Evolutionary conservation across 2,113 vertebrate genomes (phyloP).

Genomic region (Tautogolabrus adspersus): DNA sequence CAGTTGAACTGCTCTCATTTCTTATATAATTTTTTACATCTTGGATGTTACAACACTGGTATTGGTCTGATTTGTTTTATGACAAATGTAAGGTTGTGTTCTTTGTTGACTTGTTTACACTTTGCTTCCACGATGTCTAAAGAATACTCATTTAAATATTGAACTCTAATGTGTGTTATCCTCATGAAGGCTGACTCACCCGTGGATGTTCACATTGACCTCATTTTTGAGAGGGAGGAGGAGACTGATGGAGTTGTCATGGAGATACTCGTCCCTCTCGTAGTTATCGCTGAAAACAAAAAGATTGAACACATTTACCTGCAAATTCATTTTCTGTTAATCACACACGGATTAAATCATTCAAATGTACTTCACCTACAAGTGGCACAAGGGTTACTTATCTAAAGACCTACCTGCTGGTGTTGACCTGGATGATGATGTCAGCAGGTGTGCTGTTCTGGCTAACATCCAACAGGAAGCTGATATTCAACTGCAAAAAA

Average conservation of each 20-base stretch:
- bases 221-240: slow-evolving; percentile 89
- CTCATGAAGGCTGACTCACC: slow-evolving; percentile 83
- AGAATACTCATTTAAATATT: neutral
- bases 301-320: neutral
- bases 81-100: neutral
- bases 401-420: slow-evolving; percentile 85
- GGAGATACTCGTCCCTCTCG: slow-evolving; percentile 75
- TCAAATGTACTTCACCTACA: too few relatives aligned
- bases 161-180: neutral
- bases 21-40: too few relatives aligned
- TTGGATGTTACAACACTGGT: too few relatives aligned
- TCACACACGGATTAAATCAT: neutral
- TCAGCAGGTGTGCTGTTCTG: slow-evolving; percentile 89
- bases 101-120: neutral
- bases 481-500: slow-evolving; percentile 87
- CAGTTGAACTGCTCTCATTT: too few relatives aligned
- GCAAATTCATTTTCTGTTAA: too few relatives aligned
- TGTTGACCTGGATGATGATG: slow-evolving; percentile 84
- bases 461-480: slow-evolving; percentile 91
- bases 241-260: slow-evolving; percentile 84
- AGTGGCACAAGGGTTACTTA: too few relatives aligned
- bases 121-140: neutral
- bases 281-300: slow-evolving; percentile 87
- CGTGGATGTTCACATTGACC: slow-evolving; percentile 86
- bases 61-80: too few relatives aligned